These are phyloP conservation scores for Lineus longissimus DNA, from an alignment of 1,140 invertebrate genomes.

Conservation along the genomic window DNA sequence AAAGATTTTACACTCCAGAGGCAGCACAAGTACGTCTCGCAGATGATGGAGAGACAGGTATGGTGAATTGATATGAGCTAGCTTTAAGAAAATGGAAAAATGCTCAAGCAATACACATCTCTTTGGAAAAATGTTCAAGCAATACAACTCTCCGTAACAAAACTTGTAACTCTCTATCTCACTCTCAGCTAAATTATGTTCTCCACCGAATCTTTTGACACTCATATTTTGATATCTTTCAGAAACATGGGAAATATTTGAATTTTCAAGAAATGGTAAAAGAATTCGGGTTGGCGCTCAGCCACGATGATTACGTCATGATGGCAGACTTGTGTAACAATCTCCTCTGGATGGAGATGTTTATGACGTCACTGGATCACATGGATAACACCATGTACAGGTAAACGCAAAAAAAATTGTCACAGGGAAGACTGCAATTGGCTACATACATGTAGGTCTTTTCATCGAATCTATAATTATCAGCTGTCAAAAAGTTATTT, in stretches of 20 bases:
- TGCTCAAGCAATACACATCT: too few relatives aligned
- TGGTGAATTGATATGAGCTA: neutral
- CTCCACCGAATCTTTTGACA: too few relatives aligned
- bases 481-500: too few relatives aligned
- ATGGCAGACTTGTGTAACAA: constrained; percentile 21
- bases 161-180: too few relatives aligned
- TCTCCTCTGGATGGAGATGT: constrained; percentile 21
- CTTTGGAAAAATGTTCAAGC: too few relatives aligned
- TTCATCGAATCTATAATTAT: too few relatives aligned
- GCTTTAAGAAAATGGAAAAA: too few relatives aligned
- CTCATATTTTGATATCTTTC: neutral
- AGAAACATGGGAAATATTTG: constrained; percentile 17
- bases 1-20: constrained; percentile 22
- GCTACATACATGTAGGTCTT: too few relatives aligned
- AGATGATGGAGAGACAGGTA: constrained; percentile 21
- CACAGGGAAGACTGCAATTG: too few relatives aligned
- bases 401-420: constrained; percentile 8
- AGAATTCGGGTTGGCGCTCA: constrained; percentile 17
- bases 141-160: too few relatives aligned
- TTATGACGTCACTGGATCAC: constrained; percentile 19
- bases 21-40: constrained; percentile 20
- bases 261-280: constrained; percentile 22
- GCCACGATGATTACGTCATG: constrained; percentile 20
- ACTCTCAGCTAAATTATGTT: too few relatives aligned
- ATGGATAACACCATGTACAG: constrained; percentile 24